phyloP scores from a whole-genome alignment of 2,888 invertebrate species.

The Drosophila greeni region DNA sequence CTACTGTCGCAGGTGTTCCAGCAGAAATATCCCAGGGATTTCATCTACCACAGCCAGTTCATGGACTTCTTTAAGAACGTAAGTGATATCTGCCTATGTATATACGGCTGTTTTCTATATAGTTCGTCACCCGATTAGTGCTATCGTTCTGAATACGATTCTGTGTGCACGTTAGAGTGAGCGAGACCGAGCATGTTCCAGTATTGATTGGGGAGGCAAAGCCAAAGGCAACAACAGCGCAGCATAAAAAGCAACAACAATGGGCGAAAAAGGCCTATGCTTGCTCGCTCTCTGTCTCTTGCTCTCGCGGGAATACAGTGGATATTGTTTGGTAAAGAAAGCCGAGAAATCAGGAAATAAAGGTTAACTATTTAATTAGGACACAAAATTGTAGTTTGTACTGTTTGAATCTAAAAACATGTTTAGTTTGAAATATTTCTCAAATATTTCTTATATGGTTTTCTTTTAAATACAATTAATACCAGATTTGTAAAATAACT shows the following conservation, averaged over 20 bases:
- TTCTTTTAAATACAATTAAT: background rate
- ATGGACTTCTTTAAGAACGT: constrained; percentile 76
- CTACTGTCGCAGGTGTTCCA: constrained; percentile 63
- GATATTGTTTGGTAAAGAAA: background rate
- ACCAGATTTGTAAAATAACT: background rate
- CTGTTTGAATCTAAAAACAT: background rate
- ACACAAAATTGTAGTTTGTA: background rate
- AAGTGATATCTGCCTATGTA: constrained; percentile 37
- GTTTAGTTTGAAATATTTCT: background rate
- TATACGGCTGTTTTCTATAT: constrained; percentile 5
- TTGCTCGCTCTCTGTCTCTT: constrained; percentile 29
- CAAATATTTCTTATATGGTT: no score
- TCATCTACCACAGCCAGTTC: constrained; percentile 66
- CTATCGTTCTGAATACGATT: constrained; percentile 8
- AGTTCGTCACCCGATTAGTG: constrained; percentile 29
- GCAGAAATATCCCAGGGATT: constrained; percentile 63
- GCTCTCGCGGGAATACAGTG: constrained; percentile 15
- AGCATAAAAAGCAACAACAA: constrained; percentile 51
- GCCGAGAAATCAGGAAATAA: background rate
- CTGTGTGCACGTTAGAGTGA: constrained; percentile 5
- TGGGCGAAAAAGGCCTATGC: constrained; percentile 34
- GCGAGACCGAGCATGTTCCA: constrained; percentile 19
- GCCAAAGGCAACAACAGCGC: constrained; percentile 28
- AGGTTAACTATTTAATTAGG: no score
- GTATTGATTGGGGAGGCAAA: constrained; percentile 37